A percentile compares a stretch with the other conserved stretches of the same genome.
Conservation (phyloP, 1,140 invertebrate genomes). For the Ostrea denselamellosa region DNA sequence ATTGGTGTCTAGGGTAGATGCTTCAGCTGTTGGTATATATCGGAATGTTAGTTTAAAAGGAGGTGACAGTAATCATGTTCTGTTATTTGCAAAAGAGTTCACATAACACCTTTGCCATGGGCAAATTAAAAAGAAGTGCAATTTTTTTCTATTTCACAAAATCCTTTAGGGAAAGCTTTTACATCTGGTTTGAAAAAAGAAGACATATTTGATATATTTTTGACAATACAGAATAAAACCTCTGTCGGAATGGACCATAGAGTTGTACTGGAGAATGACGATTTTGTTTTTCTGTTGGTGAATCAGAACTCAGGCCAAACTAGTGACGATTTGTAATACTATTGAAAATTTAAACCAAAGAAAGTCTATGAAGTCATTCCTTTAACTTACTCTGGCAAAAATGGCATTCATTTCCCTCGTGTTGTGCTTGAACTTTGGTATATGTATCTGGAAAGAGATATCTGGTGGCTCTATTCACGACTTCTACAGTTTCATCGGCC, state of each 20-base stretch:
- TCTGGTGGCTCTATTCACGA: not conserved
- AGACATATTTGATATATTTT: not conserved
- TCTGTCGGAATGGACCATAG: not conserved
- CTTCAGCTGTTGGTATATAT: not conserved
- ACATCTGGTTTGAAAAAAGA: not conserved
- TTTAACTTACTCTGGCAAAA: not conserved
- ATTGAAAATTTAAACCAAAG: not conserved
- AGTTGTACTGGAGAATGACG: not conserved
- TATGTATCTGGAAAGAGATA: not conserved
- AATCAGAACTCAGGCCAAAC: not conserved
- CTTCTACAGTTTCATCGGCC: not conserved
- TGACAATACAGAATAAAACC: not conserved
- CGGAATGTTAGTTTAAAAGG: not conserved
- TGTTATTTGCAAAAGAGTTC: not conserved
- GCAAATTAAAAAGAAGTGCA: not conserved
- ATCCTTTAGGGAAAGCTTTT: not conserved
- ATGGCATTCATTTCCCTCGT: not conserved
- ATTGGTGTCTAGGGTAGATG: not conserved
- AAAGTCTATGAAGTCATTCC: slow-evolving; percentile 8
- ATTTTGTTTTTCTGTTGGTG: not conserved
- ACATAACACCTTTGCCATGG: not conserved
- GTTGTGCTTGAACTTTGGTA: not conserved
- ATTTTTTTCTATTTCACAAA: not conserved
- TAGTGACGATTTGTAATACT: not conserved
- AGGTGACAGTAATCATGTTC: not conserved